Evolutionary conservation across 2,797 vertebrate species (phyloP), one percentile per base, ranked within the genome.

Genomic region (Cynodonichthys magdalenae): DNA sequence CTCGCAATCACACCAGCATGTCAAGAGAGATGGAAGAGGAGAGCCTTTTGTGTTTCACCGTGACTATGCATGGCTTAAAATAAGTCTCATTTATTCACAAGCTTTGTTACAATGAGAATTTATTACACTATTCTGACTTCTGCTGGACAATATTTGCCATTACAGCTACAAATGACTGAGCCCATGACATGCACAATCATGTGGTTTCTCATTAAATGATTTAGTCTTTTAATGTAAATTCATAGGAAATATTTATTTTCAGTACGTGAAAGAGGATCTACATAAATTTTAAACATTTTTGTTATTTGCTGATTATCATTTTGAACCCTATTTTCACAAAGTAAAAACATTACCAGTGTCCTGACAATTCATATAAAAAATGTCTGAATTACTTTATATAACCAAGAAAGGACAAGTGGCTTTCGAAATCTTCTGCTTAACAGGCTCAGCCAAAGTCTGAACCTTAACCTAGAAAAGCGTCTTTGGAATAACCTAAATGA

Each of bases 61-160:
- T 14, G 9, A 54, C 24, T 64, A 45, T 72, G 20, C n/a, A 27
- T n/a, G 34, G 47, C 28, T 63, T 62, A 66, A 28, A 65, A 57
- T 19, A 50, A 53, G 29, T 2, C 12, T 4, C 61, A 55, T 63
- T 59, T 51, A 70, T 52, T 59, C 27, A 17, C 48, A 41, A 18
- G 65, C 39, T 49, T 67, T 50, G 19, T 20, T 55, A 20, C 53
- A 67, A 69, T 7, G 46, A 54, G 31, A 61, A 75, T 69, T 39
- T 34, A 84, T 79, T 85, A 72, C 63, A 77, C 70, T 74, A 83
- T 81, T 80, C 85, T 89, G 90, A 89, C 91, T 91, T 91, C 90
- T 91, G 69, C 87, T 91, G 90, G 89, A 83, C 83, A 86, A 50
- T 48, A 73, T 34, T 45, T 65, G 87, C 64, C 74, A 91, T 84